Percentiles rank a stretch among this genome's conserved stretches.
Conservation (phyloP, 2,888 invertebrate species). For the Megamerina dolium region DNA sequence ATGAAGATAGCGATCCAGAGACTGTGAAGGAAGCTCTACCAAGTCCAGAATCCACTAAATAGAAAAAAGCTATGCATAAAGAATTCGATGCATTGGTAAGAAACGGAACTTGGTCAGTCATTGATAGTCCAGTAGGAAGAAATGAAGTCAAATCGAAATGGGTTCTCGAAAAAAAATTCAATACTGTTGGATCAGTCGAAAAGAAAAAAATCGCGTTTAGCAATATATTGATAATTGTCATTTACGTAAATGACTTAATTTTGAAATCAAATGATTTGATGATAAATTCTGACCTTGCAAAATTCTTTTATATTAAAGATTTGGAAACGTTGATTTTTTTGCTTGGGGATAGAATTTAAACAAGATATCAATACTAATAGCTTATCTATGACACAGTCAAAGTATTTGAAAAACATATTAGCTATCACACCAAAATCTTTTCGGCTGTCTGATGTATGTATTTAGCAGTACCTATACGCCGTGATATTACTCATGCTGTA, state of each 20-base stretch:
- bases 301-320: constrained; percentile 16
- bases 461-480: constrained; percentile 4
- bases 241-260: constrained; percentile 3
- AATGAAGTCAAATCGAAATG: constrained; percentile 28
- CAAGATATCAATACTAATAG: constrained; percentile 5
- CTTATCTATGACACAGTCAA: constrained; percentile 9
- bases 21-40: too few relatives aligned
- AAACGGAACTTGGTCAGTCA: constrained; percentile 25
- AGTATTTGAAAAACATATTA: constrained; percentile 6
- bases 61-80: too few relatives aligned
- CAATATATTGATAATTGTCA: not conserved
- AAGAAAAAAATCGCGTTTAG: not conserved
- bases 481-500: constrained; percentile 7
- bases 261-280: constrained; percentile 10
- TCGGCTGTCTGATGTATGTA: too few relatives aligned
- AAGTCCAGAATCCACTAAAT: too few relatives aligned
- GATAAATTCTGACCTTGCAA: constrained; percentile 9
- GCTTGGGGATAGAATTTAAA: constrained; percentile 15
- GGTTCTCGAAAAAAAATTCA: constrained; percentile 27
- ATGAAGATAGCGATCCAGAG: too few relatives aligned
- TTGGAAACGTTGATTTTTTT: constrained; percentile 14
- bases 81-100: too few relatives aligned
- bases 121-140: constrained; percentile 18
- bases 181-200: constrained; percentile 22
- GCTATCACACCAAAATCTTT: too few relatives aligned